Percentiles rank a stretch among this genome's conserved stretches.
phyloP scores from a whole-genome alignment of 2,888 invertebrate genomes.

The Acrobasis suavella region DNA sequence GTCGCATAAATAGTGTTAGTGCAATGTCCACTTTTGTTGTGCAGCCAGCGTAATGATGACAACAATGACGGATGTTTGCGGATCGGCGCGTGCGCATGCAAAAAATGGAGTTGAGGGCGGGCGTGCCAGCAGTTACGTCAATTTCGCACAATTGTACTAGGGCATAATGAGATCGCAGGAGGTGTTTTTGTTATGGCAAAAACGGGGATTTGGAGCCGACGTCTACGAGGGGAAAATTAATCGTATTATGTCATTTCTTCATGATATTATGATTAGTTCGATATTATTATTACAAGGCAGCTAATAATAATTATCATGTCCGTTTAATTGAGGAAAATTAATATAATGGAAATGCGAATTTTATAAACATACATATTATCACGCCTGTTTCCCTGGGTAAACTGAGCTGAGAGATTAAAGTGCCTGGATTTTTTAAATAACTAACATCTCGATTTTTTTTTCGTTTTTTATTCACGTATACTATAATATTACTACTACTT shows the following conservation, averaged over 20 bases:
- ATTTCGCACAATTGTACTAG: constrained; percentile 80
- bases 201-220: constrained; percentile 26
- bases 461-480: too few species aligned
- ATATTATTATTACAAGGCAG: too few species aligned
- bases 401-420: too few species aligned
- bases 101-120: constrained; percentile 55
- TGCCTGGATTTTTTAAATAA: too few species aligned
- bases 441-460: too few species aligned
- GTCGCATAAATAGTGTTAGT: constrained; percentile 48
- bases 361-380: too few species aligned
- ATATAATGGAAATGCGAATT: too few species aligned
- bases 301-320: too few species aligned
- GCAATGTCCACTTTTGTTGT: constrained; percentile 65
- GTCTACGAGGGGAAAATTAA: not conserved
- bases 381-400: too few species aligned
- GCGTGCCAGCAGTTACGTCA: constrained; percentile 71
- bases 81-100: constrained; percentile 64
- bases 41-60: constrained; percentile 68
- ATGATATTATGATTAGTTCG: too few species aligned
- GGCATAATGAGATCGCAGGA: constrained; percentile 54
- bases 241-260: not conserved
- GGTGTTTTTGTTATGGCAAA: constrained; percentile 54
- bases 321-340: too few species aligned
- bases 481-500: too few species aligned
- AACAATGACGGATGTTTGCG: constrained; percentile 64